Percentiles rank a stretch among this genome's conserved stretches.
These are phyloP conservation scores for Lepisosteus osseus DNA, from an alignment of 2,113 vertebrate genomes.

Conservation along the genomic window DNA sequence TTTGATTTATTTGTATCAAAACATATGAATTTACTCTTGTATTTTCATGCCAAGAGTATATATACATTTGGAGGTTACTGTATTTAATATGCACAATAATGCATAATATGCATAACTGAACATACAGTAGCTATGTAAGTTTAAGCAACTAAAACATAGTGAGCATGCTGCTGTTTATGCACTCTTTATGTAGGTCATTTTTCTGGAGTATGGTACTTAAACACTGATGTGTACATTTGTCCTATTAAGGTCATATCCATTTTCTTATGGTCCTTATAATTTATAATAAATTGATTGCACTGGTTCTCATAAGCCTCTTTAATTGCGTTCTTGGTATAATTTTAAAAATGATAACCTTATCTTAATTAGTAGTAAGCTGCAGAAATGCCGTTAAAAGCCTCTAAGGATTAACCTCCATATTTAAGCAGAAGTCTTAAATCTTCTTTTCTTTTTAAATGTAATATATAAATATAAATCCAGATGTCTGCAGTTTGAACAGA, in stretches of 20 bases:
- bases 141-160: not conserved
- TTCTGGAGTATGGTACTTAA: constrained; percentile 48
- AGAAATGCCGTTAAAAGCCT: constrained; percentile 61
- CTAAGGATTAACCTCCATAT: constrained; percentile 65
- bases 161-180: not conserved
- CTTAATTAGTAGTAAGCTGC: constrained; percentile 73
- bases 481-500: constrained; percentile 1
- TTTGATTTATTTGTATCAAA: too few relatives aligned
- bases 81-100: too few relatives aligned
- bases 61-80: too few relatives aligned
- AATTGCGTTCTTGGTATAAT: constrained; percentile 72
- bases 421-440: constrained; percentile 50
- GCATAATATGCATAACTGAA: too few relatives aligned
- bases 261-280: constrained; percentile 62
- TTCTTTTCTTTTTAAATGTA: constrained; percentile 21
- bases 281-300: constrained; percentile 70
- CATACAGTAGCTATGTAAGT: too few relatives aligned
- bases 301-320: constrained; percentile 63
- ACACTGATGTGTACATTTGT: constrained; percentile 53
- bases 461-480: constrained; percentile 37
- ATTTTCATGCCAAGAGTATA: too few relatives aligned
- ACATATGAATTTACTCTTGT: too few relatives aligned
- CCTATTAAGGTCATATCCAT: constrained; percentile 60
- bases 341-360: constrained; percentile 75
- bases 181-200: not conserved